Evolutionary conservation across 2,113 vertebrate species (phyloP), one percentile per base, ranked within the genome.

Genomic region (Corythornis cristatus): DNA sequence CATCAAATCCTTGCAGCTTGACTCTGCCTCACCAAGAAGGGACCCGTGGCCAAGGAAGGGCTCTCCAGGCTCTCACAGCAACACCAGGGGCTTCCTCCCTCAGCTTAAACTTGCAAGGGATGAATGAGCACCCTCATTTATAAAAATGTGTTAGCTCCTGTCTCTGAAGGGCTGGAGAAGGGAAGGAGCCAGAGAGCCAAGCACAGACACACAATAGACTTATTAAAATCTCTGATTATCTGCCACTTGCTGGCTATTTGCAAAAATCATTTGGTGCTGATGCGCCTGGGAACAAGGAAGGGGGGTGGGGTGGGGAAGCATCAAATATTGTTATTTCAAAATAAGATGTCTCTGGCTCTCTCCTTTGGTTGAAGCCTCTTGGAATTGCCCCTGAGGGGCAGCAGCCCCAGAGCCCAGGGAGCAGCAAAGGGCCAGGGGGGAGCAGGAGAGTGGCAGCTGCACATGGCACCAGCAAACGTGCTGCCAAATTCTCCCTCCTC

Each of bases 31-130:
- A 4, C 19, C 15, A 2, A 21, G 61, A n/a, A 60, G 48, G 65
- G 29, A 60, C 8, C n/a, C 2, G 54, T 2, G 0, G n/a, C 18
- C 3, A 0, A 46, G 51, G n/a, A 7, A 71, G 71, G 71, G 40
- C 60, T 43, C 75, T 37, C 66, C 5, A 43, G 67, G 74, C 26
- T 31, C 15, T 35, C 61, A 48, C 22, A 68, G 54, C 7, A 18
- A 31, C n/a, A 11, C 11, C 3, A 3, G 6, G 28, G 42, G 29
- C 28, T 90, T 80, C 37, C 42, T 50, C 79, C 82, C 40, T 16
- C 74, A 12, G 71, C 45, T 46, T 64, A 13, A 48, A 75, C 18
- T 74, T 33, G 19, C 43, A 6, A 37, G 33, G 43, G 76, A 50
- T 79, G 82, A 92, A 83, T 88, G 23, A 86, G 29, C 33, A 45